A percentile compares a stretch with the other conserved stretches of the same genome.
phyloP scores from a whole-genome alignment of 2,113 vertebrate species.

The Brachypteracias leptosomus region DNA sequence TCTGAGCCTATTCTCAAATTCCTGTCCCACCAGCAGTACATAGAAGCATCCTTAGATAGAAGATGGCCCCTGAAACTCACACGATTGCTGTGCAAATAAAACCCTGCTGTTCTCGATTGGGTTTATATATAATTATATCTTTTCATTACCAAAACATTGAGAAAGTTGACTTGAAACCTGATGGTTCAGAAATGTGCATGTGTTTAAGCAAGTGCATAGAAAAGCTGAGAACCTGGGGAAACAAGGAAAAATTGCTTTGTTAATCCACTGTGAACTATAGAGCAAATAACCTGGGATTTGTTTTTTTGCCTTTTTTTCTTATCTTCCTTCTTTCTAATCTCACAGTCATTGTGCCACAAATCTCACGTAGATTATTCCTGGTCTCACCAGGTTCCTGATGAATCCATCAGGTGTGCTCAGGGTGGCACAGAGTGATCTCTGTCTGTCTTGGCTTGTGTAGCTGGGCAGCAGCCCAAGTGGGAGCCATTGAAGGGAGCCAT shows the following conservation, averaged over 20 bases:
- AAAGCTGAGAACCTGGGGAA: not conserved
- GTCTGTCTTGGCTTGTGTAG: accelerated
- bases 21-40: not conserved
- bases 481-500: accelerated
- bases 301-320: not conserved
- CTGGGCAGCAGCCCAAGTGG: not conserved
- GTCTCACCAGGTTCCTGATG: not conserved
- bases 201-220: not conserved
- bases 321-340: not conserved
- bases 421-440: not conserved
- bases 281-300: not conserved
- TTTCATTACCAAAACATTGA: not conserved
- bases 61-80: not conserved
- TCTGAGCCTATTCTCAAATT: not conserved
- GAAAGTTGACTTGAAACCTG: not conserved
- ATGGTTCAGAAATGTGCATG: not conserved
- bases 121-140: not conserved
- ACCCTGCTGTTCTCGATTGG: not conserved
- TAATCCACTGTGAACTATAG: not conserved
- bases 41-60: not conserved
- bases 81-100: not conserved
- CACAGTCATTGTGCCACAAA: not conserved
- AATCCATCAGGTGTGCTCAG: not conserved
- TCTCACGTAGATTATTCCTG: not conserved
- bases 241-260: not conserved